Evolutionary conservation across 1,140 invertebrate genomes (phyloP).

Genomic region (Drosophila orosa): DNA sequence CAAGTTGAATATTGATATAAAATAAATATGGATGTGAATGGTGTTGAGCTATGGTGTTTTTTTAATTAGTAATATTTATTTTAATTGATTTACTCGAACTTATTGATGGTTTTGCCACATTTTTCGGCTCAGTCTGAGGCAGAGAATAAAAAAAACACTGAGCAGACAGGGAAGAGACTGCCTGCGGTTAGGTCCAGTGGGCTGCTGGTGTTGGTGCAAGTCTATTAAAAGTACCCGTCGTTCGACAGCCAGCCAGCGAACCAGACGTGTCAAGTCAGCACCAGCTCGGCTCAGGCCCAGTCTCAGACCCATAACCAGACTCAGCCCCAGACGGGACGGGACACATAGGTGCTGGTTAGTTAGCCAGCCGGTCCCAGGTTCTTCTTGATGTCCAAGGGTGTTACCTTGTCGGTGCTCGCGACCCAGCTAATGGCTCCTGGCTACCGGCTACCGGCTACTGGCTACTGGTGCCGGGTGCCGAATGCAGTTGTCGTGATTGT

Average conservation of each 20-base stretch:
- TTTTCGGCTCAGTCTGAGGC: constrained; percentile 11
- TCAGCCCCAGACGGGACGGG: constrained; percentile 11
- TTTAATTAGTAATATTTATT: too few species aligned
- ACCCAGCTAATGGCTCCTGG: constrained; percentile 9
- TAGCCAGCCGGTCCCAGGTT: constrained; percentile 31
- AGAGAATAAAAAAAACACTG: not conserved
- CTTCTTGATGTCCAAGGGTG: constrained; percentile 49
- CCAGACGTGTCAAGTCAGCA: constrained; percentile 59
- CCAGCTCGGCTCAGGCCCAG: constrained; percentile 26
- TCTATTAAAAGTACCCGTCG: constrained; percentile 72
- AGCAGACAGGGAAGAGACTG: constrained; percentile 13
- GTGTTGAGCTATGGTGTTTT: too few species aligned
- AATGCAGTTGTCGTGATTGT: constrained; percentile 79
- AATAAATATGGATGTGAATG: not conserved
- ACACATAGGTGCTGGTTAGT: constrained; percentile 47
- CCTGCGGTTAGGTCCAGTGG: constrained; percentile 19
- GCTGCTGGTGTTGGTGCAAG: constrained; percentile 39
- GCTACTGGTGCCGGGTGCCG: constrained; percentile 34
- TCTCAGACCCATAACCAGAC: constrained; percentile 39
- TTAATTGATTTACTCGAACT: not conserved
- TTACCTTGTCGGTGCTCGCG: constrained; percentile 42
- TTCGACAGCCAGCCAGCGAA: constrained; percentile 18
- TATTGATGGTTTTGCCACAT: not conserved
- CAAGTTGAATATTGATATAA: not conserved
- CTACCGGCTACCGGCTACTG: constrained; percentile 13